phyloP scores from a whole-genome alignment of 2,888 invertebrate genomes.

The Platynereis dumerilii region DNA sequence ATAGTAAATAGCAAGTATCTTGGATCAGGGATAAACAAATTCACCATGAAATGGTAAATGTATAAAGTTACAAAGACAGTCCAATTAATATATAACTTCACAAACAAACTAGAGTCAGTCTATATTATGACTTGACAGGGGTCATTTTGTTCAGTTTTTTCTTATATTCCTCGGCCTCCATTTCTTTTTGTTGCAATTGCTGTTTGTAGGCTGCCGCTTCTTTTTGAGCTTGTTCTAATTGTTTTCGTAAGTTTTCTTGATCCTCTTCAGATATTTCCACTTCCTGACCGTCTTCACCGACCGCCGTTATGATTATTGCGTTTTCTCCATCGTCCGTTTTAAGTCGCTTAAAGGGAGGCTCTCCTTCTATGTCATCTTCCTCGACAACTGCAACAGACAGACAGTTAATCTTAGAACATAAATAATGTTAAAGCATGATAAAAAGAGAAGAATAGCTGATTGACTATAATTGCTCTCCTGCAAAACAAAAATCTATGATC shows the following conservation, averaged over 20 bases:
- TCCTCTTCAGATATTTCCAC: constrained; percentile 24
- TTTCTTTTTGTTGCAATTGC: constrained; percentile 50
- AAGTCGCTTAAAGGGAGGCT: background rate
- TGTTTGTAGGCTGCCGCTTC: constrained; percentile 52
- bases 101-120: no score
- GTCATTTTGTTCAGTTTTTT: constrained; percentile 40
- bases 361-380: background rate
- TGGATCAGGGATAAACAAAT: no score
- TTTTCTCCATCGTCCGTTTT: constrained; percentile 9
- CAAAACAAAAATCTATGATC: no score
- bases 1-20: no score
- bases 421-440: background rate
- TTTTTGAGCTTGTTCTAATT: constrained; percentile 49
- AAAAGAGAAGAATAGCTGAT: background rate
- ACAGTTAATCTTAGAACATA: background rate
- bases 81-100: no score
- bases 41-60: no score
- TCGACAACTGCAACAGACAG: constrained; percentile 2
- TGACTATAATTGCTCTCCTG: no score
- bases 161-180: constrained; percentile 52
- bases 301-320: background rate
- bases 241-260: constrained; percentile 43
- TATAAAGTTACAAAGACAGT: no score
- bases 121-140: no score
- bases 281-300: constrained; percentile 2